phyloP scores from a whole-genome alignment of 2,888 invertebrate genomes.

The Lasioglossum zephyrum region DNA sequence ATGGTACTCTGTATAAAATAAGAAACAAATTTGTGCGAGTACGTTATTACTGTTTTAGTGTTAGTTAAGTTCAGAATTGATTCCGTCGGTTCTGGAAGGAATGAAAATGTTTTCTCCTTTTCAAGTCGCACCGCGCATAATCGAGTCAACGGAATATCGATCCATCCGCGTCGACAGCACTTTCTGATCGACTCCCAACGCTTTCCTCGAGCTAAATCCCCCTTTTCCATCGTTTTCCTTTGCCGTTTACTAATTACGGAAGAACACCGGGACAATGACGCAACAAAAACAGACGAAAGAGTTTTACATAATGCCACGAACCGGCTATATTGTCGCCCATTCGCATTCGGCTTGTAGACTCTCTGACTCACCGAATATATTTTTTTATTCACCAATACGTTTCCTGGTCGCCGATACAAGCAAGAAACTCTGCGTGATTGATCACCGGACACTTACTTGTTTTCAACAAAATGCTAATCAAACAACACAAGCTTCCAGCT shows the following conservation, averaged over 20 bases:
- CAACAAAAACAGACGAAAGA: conserved; percentile 37
- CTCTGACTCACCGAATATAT: not conserved
- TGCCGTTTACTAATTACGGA: conserved; percentile 53
- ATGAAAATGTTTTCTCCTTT: not conserved
- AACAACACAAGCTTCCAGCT: no score
- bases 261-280: conserved; percentile 43
- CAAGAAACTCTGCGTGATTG: not conserved
- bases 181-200: conserved; percentile 38
- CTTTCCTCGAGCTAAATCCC: conserved; percentile 71
- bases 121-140: not conserved
- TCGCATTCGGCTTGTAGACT: not conserved
- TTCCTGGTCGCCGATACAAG: not conserved
- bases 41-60: no score
- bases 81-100: not conserved
- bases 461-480: no score
- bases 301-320: conserved; percentile 45
- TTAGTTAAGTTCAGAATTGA: not conserved
- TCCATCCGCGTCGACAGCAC: not conserved
- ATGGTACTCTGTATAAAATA: not conserved
- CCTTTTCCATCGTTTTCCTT: conserved; percentile 28
- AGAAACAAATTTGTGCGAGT: no score
- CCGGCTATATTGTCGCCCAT: conserved; percentile 12
- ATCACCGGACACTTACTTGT: no score
- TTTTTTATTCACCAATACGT: not conserved
- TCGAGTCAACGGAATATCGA: not conserved